Conservation (phyloP, 1,140 invertebrate species). For the Drosophila lowei region DNA sequence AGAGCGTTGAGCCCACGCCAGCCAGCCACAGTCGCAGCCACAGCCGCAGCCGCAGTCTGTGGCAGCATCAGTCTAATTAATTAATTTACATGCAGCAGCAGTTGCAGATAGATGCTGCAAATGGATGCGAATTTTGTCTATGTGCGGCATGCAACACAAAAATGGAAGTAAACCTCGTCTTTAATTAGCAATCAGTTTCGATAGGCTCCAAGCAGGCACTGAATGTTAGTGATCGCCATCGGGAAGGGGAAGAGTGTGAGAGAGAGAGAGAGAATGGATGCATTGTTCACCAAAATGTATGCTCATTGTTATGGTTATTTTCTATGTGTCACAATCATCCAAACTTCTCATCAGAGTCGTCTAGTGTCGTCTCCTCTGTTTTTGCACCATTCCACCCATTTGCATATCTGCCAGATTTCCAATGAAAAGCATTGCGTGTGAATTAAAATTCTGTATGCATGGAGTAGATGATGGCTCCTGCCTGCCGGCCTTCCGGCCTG, state of each 20-base stretch:
- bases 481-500: not conserved
- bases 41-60: constrained; percentile 5
- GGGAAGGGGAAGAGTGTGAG: too few species aligned
- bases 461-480: constrained; percentile 43
- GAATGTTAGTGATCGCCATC: too few species aligned
- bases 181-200: too few species aligned
- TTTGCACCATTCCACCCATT: constrained; percentile 43
- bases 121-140: constrained; percentile 56
- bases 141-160: constrained; percentile 58
- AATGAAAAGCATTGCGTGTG: constrained; percentile 73
- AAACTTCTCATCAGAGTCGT: too few species aligned
- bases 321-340: too few species aligned
- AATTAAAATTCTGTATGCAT: constrained; percentile 55
- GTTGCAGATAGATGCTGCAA: constrained; percentile 18
- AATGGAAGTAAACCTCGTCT: constrained; percentile 4
- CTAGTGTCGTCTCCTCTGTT: too few species aligned
- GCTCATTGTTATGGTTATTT: constrained; percentile 22
- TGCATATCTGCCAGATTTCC: constrained; percentile 70
- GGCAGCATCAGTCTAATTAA: constrained; percentile 65
- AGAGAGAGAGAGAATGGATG: too few species aligned
- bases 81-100: constrained; percentile 70
- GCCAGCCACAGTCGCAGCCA: constrained; percentile 10
- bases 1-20: constrained; percentile 50
- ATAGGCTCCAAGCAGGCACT: too few species aligned
- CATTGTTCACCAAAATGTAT: constrained; percentile 20